Evolutionary conservation across 2,888 invertebrate species (phyloP).

Genomic region (Dynastes tityus): DNA sequence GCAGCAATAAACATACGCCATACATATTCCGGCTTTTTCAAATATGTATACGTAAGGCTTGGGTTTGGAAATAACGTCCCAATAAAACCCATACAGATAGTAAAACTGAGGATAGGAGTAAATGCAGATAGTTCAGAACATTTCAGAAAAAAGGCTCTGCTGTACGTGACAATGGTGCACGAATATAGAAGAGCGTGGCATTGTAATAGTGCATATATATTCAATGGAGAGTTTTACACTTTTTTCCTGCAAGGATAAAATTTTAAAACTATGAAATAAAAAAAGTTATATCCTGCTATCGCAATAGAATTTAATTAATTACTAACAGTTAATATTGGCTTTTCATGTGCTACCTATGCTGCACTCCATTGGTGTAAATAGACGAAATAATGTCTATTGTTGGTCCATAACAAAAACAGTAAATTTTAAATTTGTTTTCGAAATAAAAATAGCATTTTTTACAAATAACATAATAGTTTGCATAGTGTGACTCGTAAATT

Average conservation of each 20-base stretch:
- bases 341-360: too few relatives aligned
- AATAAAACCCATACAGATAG: constrained; percentile 14
- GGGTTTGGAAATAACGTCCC: background rate
- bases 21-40: background rate
- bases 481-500: too few relatives aligned
- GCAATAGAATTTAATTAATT: too few relatives aligned
- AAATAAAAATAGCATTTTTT: too few relatives aligned
- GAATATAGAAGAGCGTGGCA: background rate
- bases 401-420: too few relatives aligned
- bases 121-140: constrained; percentile 13
- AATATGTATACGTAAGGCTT: background rate
- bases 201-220: background rate
- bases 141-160: background rate
- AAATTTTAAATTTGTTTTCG: too few relatives aligned
- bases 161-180: background rate
- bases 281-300: too few relatives aligned
- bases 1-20: background rate
- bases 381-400: too few relatives aligned
- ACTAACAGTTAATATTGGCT: too few relatives aligned
- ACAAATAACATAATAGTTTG: too few relatives aligned
- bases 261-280: constrained; percentile 1
- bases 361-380: too few relatives aligned
- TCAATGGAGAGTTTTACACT: background rate
- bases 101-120: constrained; percentile 11
- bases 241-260: background rate